phyloP scores from a whole-genome alignment of 2,797 vertebrate genomes.

The Ambastaia sidthimunki region DNA sequence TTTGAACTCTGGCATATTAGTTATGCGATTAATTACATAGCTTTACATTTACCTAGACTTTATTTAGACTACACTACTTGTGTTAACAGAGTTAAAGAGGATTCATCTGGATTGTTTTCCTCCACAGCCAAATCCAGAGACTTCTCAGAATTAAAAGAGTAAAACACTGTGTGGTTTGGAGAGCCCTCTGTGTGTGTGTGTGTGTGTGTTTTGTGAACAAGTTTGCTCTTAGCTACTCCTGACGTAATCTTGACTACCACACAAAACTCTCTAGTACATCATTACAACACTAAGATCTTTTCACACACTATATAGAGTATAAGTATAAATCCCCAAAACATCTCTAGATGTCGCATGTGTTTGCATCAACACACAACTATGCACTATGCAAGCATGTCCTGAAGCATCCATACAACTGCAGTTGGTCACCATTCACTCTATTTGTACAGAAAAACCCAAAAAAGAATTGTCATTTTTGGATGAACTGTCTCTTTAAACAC shows the following conservation, averaged over 20 bases:
- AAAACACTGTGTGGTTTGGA: conserved; percentile 1
- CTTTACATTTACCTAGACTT: neutral
- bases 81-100: neutral
- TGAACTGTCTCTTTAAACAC: neutral
- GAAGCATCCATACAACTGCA: neutral
- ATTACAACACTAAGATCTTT: no score
- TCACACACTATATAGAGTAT: neutral
- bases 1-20: neutral
- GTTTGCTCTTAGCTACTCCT: neutral
- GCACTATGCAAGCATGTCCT: conserved; percentile 2
- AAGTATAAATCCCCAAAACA: neutral
- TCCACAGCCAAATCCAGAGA: neutral
- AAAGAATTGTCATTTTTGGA: neutral
- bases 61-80: neutral
- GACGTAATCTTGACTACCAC: conserved; percentile 5
- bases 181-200: neutral
- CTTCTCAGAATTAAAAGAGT: neutral
- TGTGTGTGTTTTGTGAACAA: neutral
- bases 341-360: neutral
- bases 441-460: no score
- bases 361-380: neutral
- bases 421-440: no score
- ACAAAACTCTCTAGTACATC: neutral
- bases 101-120: neutral
- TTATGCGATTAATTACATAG: neutral